Percentiles rank a stretch among this genome's conserved stretches.
Evolutionary conservation across 2,888 invertebrate genomes (phyloP).

Genomic region (Neoaliturus tenellus): DNA sequence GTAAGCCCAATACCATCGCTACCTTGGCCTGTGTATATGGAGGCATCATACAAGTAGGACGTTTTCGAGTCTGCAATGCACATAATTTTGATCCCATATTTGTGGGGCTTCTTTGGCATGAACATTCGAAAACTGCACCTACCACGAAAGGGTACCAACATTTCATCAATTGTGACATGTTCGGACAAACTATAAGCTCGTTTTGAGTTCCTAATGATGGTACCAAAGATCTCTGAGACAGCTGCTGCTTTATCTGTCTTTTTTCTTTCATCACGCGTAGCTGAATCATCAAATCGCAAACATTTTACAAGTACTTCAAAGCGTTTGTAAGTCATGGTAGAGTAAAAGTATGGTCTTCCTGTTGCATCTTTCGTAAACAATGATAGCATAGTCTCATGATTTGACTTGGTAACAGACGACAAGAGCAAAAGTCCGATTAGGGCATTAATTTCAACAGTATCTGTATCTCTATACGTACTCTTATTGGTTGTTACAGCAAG

Average conservation of each 20-base stretch:
- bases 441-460: conserved; percentile 51
- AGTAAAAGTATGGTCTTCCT: conserved; percentile 20
- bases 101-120: conserved; percentile 65
- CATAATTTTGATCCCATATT: conserved; percentile 66
- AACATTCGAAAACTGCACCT: conserved; percentile 63
- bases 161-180: conserved; percentile 34
- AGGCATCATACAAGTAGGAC: conserved; percentile 65
- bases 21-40: conserved; percentile 66
- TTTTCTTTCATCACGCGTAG: conserved; percentile 11
- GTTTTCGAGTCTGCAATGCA: conserved; percentile 63
- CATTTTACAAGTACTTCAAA: conserved; percentile 28
- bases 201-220: conserved; percentile 55
- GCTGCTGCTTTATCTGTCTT: conserved; percentile 52
- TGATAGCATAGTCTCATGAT: conserved; percentile 30
- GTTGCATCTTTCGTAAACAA: background rate
- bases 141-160: conserved; percentile 21
- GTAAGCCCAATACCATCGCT: conserved; percentile 64
- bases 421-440: conserved; percentile 23
- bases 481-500: background rate
- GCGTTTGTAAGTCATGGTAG: conserved; percentile 32
- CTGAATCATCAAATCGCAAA: conserved; percentile 46
- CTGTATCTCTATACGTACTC: conserved; percentile 36
- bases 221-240: conserved; percentile 54
- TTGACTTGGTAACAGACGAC: conserved; percentile 8
- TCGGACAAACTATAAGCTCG: conserved; percentile 34